Percentiles rank a stretch among this genome's conserved stretches.
phyloP scores from a whole-genome alignment of 2,888 invertebrate genomes.

The Alloplasta piceator region DNA sequence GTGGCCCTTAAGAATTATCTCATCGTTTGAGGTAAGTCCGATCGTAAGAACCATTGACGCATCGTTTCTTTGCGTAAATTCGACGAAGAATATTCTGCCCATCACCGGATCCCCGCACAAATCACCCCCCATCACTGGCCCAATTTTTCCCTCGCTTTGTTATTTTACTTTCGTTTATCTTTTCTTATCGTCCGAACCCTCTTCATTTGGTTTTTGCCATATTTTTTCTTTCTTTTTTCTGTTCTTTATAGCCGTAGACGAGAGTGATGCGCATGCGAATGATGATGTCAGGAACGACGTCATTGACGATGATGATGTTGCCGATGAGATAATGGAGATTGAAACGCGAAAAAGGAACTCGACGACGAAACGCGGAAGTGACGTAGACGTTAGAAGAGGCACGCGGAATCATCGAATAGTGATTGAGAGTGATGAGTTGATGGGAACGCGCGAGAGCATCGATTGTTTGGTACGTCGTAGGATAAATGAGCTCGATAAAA shows the following conservation, averaged over 20 bases:
- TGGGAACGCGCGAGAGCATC: conserved; percentile 76
- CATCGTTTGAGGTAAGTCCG: too few relatives aligned
- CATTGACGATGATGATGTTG: conserved; percentile 72
- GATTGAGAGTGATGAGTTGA: conserved; percentile 81
- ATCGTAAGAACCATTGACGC: too few relatives aligned
- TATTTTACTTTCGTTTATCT: too few relatives aligned
- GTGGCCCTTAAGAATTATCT: too few relatives aligned
- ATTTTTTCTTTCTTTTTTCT: conserved; percentile 79
- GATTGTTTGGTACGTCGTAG: conserved; percentile 79
- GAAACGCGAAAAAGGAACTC: conserved; percentile 73
- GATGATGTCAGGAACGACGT: conserved; percentile 72
- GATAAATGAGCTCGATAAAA: conserved; percentile 80
- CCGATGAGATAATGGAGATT: conserved; percentile 74
- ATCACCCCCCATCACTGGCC: too few relatives aligned
- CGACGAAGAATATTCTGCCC: too few relatives aligned
- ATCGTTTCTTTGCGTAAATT: too few relatives aligned
- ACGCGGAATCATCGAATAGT: conserved; percentile 82
- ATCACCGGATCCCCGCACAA: too few relatives aligned
- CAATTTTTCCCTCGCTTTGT: too few relatives aligned
- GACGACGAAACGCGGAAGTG: conserved; percentile 75
- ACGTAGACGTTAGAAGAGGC: conserved; percentile 70
- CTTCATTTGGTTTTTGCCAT: conserved; percentile 70
- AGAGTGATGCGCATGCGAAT: conserved; percentile 82
- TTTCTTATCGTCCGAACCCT: conserved; percentile 34
- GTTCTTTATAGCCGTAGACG: conserved; percentile 82